Base-by-base conservation (phyloP, 2,113 vertebrate species). In the Reinhardtius hippoglossoides region DNA sequence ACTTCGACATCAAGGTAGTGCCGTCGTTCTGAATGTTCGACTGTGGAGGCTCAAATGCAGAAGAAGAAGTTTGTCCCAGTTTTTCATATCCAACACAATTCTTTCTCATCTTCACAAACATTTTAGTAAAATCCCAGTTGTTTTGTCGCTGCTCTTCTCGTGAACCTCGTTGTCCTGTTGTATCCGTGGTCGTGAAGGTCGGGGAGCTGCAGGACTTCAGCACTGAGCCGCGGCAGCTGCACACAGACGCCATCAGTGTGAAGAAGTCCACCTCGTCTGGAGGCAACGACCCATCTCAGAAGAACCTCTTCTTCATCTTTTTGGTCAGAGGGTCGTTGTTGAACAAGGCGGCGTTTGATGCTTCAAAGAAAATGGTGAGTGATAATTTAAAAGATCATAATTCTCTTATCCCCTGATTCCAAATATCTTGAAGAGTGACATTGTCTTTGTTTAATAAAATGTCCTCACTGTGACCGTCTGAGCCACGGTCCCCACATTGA, bases 1-100 rank as follows among this genome's bases (percentile, higher is more conserved):
- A 27, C 74, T 92, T 97, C 80, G 92, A 86, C 42, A 96, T 98
- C 37, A 94, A 97, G 95, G 97, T 97, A 0, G 50, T 52, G 0
- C 13, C 14, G 7, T 62, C 12, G 42, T 3, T 15, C 3, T 44
- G 10, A 10, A 1, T 14, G 42, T 44, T 44, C 3, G 9, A 13
- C 27, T 27, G 27, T 5, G 0, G 27, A 27, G 27, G 27, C 27
- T 27, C 27, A 27, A 27, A 27, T 5, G 4, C 27, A 27, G 27
- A 27, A 27, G 27, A 27, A 27, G 5, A 27, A 27, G 27, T 27
- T 27, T 27, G 2, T 9, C 8, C 35, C 35, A 37, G 35, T 37
- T 37, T 37, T 37, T 37, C 35, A 31, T 31, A 31, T 31, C 27
- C 27, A 31, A 31, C 27, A 31, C 31, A 31, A 31, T 1, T 31